Evolutionary conservation across 1,140 invertebrate genomes (phyloP), one percentile per base, ranked within the genome.

Genomic region (Meloidogyne exigua): DNA sequence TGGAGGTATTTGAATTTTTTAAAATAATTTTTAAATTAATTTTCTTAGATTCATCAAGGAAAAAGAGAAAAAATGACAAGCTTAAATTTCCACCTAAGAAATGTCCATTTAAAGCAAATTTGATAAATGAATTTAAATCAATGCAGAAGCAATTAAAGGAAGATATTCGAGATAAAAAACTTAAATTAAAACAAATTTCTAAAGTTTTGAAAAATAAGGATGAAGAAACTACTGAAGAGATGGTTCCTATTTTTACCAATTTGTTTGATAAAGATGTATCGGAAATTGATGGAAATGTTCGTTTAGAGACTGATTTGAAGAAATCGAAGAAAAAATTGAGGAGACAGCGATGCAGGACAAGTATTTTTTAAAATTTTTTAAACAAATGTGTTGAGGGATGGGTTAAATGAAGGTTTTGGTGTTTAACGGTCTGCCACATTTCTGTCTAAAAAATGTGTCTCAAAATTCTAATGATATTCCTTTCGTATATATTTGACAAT

Each of bases 51-150:
- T 67, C 72, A 18, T 28, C 15, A 32, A 23, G 74, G 11, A 66
- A 78, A 25, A 77, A 10, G 18, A n/a, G 76, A 63, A 72, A 25
- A 42, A 32, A 39, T 0, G 69, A 79, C 63, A 88, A 88, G 78
- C 85, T 87, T 69, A 87, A 86, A 62, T 85, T 84, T 25, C 81
- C 89, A 32, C 89, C 89, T 21, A 88, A 88, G 76, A 88, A 83
- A 78, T 82, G 88, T 39, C 89, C 89, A 28, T 89, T 89, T 69
- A 89, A 89, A 78, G 88, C 88, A 68, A 66, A 81, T 23, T 78
- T 89, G 65, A 73, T 89, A n/a, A 80, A 83, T 70, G 88, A 89
- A 80, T 88, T 87, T 42, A 86, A 88, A 75, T 80, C 86, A 44
- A 44, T 64, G 10, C 83, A 83, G 12, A 79, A 82, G 26, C 63